Evolutionary conservation across 2,888 invertebrate genomes (phyloP), one percentile per base, ranked within the genome.

Genomic region (Raillietiella orientalis): DNA sequence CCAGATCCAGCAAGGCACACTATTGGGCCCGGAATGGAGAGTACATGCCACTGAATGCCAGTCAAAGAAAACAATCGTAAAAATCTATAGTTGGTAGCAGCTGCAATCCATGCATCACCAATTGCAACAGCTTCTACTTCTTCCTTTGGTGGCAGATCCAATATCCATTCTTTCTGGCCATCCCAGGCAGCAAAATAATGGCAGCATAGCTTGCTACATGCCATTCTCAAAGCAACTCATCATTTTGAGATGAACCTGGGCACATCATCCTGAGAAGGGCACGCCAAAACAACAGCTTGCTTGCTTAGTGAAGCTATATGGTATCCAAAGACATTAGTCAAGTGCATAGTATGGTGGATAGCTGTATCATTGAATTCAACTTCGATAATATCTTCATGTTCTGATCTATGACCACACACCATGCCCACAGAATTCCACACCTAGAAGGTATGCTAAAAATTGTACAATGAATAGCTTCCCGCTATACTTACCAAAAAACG

Each of bases 381-480:
- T 43, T 87, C 84, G 27, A 93, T 74, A 1, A 63, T 64, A 28
- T 69, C 70, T 29, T 50, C 51, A 0, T 61, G 62, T 33, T 66
- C 67, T 2, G 53, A 56, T 2, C 61, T 59, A 41, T 72, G 74
- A 37, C 69, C 66, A 5, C 69, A 59, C 0, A 87, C 66, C 33
- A 87, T 65, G n/a, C 87, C 93, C 4, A 77, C 59, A 27, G 69
- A 64, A 41, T 93, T 93, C 77, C 84, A 93, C 27, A 71, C 65
- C 61, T 60, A 28, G 13, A 34, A 35, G 15, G 24, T 33, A 24
- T 4, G n/a, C 6, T 21, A n/a, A 24, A 12, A 24, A 13, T 2
- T 21, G 3, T 11, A 10, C 10, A n/a, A 3, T n/a, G 9, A 21
- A 21, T 22, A 12, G 23, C 3, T 24, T 15, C n/a, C 3, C 12